Evolutionary conservation across 2,888 invertebrate species (phyloP), one percentile per base, ranked within the genome.

Genomic region (Enoplolaimus lenunculus): DNA sequence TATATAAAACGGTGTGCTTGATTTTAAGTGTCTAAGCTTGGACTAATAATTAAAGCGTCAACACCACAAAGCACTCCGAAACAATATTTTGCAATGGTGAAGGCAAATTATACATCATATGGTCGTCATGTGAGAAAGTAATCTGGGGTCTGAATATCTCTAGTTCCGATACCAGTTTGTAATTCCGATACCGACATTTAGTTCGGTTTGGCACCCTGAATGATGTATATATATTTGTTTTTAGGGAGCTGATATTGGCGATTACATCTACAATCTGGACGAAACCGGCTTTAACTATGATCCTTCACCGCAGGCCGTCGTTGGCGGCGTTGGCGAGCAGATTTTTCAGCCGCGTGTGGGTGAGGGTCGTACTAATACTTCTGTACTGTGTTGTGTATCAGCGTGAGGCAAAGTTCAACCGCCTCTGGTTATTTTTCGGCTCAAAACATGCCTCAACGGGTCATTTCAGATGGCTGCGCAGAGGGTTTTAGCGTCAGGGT

Each of bases 201-300:
- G n/a, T n/a, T n/a, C n/a, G n/a, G n/a, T n/a, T n/a, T n/a, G n/a
- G n/a, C n/a, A n/a, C n/a, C n/a, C n/a, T n/a, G n/a, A n/a, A n/a
- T n/a, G n/a, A n/a, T n/a, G n/a, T n/a, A n/a, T n/a, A n/a, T n/a
- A n/a, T n/a, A n/a, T n/a, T n/a, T n/a, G 57, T 26, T 21, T 57
- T 26, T 62, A 7, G 16, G 64, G 64, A 16, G 30, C 29, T n/a
- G 64, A 62, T 62, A 28, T 62, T 28, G 7, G 30, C 16, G 33
- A 62, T 28, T 28, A 62, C 33, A 62, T 62, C 33, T 62, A 31
- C 30, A 62, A 62, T 62, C 16, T 62, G 64, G 64, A 62, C 28
- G 45, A 45, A 45, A 45, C 45, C 7, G 21, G 45, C 21, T 45
- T 45, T 21, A 45, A 45, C 45, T 45, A 62, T 28, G 64, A 62